These are phyloP conservation scores for Brachionus rotundiformis DNA, from an alignment of 1,140 invertebrate genomes.

Conservation along the genomic window DNA sequence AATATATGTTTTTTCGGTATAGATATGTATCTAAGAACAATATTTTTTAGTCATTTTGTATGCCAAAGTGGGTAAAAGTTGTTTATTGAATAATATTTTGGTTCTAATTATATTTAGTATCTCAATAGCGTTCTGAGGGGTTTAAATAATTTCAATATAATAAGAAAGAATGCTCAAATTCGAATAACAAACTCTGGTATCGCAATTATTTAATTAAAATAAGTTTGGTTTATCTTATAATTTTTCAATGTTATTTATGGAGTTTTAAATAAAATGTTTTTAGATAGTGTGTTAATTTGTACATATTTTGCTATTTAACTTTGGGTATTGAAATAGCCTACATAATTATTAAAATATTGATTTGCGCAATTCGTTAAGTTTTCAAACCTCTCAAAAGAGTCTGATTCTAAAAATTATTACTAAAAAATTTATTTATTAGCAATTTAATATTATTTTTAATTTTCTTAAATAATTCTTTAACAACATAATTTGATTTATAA, in stretches of 20 bases:
- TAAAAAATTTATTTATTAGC: too few species aligned
- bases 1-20: not conserved
- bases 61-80: not conserved
- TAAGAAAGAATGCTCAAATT: not conserved
- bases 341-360: too few species aligned
- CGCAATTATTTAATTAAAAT: not conserved
- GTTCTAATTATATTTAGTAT: not conserved
- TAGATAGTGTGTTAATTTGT: too few species aligned
- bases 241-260: not conserved
- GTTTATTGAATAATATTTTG: constrained; percentile 6
- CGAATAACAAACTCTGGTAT: not conserved
- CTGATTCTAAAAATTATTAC: too few species aligned
- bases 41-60: not conserved
- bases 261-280: too few species aligned
- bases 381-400: too few species aligned
- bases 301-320: too few species aligned
- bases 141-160: not conserved
- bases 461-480: too few species aligned
- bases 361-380: too few species aligned
- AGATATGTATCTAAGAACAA: not conserved
- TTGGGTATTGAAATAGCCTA: too few species aligned
- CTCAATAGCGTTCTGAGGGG: not conserved
- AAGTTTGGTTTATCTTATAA: not conserved
- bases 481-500: too few species aligned
- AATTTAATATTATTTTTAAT: too few species aligned